These are phyloP conservation scores for Smutsia temminckii DNA, from an alignment of 2,797 vertebrate species.

Conservation along the genomic window DNA sequence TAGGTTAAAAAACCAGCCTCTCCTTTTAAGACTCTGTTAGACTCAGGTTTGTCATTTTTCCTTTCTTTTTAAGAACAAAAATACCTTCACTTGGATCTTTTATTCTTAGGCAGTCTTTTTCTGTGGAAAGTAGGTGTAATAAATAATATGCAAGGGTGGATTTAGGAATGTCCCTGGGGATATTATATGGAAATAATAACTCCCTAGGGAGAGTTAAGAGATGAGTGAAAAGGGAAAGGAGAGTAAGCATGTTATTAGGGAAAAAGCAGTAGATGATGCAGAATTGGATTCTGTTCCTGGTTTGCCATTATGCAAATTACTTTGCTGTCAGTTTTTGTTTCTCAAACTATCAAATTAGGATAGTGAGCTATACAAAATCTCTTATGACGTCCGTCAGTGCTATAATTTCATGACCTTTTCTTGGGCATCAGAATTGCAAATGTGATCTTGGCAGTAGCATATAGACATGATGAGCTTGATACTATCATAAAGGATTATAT, in stretches of 20 bases:
- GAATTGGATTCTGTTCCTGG: background rate
- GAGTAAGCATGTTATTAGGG: background rate
- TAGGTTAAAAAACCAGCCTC: background rate
- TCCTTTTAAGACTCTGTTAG: slow-evolving; percentile 10
- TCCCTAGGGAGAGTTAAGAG: slow-evolving; percentile 10
- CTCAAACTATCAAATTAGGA: slow-evolving; percentile 6
- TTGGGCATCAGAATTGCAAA: slow-evolving; percentile 28
- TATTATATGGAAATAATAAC: slow-evolving; percentile 20
- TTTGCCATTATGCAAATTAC: background rate
- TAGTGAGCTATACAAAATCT: background rate
- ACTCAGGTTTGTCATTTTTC: background rate
- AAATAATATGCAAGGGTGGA: slow-evolving; percentile 44
- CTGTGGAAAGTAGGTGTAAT: slow-evolving; percentile 17
- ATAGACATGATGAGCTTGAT: background rate
- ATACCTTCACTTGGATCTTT: background rate
- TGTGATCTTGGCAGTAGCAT: background rate
- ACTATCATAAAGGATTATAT: background rate
- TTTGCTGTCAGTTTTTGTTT: slow-evolving; percentile 45
- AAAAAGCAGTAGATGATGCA: background rate
- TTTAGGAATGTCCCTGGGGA: slow-evolving; percentile 58
- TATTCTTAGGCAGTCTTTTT: slow-evolving; percentile 30
- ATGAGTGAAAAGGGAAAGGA: background rate
- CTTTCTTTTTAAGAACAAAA: background rate
- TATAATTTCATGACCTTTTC: background rate
- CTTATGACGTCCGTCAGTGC: too few species aligned